Evolutionary conservation across 2,113 vertebrate species (phyloP), one percentile per base, ranked within the genome.

Genomic region (Aphelocoma coerulescens): DNA sequence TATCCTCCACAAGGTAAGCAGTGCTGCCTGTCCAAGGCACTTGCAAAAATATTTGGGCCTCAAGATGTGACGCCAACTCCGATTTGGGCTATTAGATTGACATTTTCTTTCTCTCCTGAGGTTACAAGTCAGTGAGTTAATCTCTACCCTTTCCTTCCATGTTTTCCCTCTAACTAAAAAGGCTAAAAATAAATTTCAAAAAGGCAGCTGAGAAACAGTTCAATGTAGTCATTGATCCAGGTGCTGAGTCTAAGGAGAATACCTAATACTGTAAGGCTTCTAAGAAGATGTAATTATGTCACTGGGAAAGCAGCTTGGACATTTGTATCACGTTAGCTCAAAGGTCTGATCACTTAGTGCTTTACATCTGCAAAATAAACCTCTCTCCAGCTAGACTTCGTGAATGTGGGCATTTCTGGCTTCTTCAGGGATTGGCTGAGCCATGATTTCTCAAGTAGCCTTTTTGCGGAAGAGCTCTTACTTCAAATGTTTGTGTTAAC

Each of bases 1-100:
- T 86, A 73, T 84, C 90, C 88, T 91, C 89, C 57, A 58, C 72
- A 92, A 96, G 93, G 90, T 97, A 95, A 95, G 88, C 61, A 80
- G 48, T 68, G 54, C 57, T 83, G 71, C 65, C 84, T 92, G 41
- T 7, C 43, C 37, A 37, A 65, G 88, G 61, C 49, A 39, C 71
- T 91, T 73, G 67, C 43, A 41, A 72, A 79, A 91, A 59, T 90
- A 46, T 33, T 46, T 81, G 61, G 39, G 54, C 76, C 74, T 93
- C 41, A 54, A 30, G 49, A n/a, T 39, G 11, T 55, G 68, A 32
- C 35, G 49, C 81, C 27, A 59, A 3, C 52, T 87, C 80, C 61
- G 2, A 57, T 71, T 52, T 63, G 52, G 46, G 37, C 51, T 63
- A 3, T 65, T 77, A 23, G 59, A 54, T 12, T 62, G 66, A 39